These are phyloP conservation scores for Cancer borealis DNA, from an alignment of 2,888 invertebrate genomes.

Conservation along the genomic window DNA sequence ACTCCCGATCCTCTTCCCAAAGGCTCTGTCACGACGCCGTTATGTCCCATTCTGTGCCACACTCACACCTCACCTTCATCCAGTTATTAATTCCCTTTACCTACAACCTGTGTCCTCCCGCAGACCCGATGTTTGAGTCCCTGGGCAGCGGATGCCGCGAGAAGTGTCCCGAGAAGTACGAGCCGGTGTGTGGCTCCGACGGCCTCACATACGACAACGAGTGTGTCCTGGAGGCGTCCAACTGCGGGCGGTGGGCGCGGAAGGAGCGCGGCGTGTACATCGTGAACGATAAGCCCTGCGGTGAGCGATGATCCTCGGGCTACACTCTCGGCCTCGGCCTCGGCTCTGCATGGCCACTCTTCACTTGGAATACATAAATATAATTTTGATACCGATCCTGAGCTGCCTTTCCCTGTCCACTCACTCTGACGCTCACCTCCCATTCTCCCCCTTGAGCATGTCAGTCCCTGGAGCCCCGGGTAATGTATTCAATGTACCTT, in stretches of 20 bases:
- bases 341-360: neutral
- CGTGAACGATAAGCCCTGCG: slow-evolving; percentile 31
- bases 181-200: slow-evolving; percentile 53
- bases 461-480: neutral
- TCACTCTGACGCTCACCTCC: neutral
- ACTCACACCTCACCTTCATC: neutral
- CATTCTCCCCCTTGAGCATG: slow-evolving; percentile 12
- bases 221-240: slow-evolving; percentile 36
- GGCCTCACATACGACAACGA: slow-evolving; percentile 41
- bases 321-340: neutral
- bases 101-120: neutral
- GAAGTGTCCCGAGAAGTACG: neutral
- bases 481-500: neutral
- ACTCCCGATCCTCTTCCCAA: neutral
- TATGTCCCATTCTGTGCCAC: neutral
- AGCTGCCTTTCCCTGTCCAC: slow-evolving; percentile 20
- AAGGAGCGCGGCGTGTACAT: neutral
- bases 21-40: neutral
- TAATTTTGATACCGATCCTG: neutral
- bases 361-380: neutral
- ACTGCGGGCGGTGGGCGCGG: slow-evolving; percentile 26
- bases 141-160: neutral
- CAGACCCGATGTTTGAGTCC: neutral
- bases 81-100: neutral
- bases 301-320: slow-evolving; percentile 27